Base-by-base conservation (phyloP, 2,113 vertebrate species). In the Fregata magnificens region DNA sequence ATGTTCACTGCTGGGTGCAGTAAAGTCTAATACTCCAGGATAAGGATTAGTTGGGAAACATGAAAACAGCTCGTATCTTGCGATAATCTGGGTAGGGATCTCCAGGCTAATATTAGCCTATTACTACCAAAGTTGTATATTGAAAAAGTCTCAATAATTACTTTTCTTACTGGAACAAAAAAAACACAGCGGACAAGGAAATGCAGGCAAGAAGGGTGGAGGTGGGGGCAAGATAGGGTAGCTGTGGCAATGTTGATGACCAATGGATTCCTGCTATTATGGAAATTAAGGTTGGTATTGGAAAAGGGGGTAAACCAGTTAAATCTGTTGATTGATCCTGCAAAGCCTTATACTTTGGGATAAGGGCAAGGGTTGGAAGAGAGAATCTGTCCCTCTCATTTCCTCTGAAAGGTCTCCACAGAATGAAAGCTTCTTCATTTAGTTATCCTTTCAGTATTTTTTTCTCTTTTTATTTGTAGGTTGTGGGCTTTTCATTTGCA, bases 381-480 rank as follows among this genome's bases (percentile, higher is more conserved):
- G 13, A 96, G 17, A 85, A 93, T 65, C 59, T 52, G 16, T 70
- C 36, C 47, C 26, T 86, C 19, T 77, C 28, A 66, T 79, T 96
- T 95, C 63, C 16, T 88, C 77, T 92, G 22, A 24, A 31, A 74
- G 16, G 17, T 79, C 69, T 70, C 38, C 56, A 89, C 8, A 62
- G 38, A 82, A 91, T 69, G 2, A 40, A 72, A 74, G 16, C 5
- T 38, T 82, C 31, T 93, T 93, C 40, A 52, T 45, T 88, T 88
- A 95, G 67, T 84, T 95, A 94, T 13, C n/a, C 15, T 87, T 70
- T 67, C 53, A 78, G 8, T 72, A n/a, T 21, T 56, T 72, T 47
- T 55, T n/a, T n/a, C n/a, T 12, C 9, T 28, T 71, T 82, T 38
- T 22, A n/a, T 58, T 56, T 69, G 18, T 20, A 91, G 25, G 15